Evolutionary conservation across 2,113 vertebrate species (phyloP).

Genomic region (Isurus oxyrinchus): DNA sequence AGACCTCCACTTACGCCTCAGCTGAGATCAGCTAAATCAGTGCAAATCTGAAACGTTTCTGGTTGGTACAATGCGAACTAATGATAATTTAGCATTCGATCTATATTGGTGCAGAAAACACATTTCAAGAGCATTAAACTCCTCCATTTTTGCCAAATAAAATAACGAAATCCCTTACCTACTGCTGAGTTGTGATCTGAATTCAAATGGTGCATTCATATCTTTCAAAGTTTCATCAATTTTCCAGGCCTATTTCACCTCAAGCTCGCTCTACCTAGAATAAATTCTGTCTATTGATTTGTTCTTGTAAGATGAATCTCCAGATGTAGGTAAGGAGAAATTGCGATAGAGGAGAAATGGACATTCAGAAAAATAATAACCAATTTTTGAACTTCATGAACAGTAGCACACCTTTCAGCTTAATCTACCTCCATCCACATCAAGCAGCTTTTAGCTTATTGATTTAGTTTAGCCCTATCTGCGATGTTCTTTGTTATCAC

Average conservation of each 20-base stretch:
- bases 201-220: neutral
- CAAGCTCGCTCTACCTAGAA: neutral
- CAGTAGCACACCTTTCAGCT: neutral
- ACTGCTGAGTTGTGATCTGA: neutral
- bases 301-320: neutral
- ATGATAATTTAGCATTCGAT: neutral
- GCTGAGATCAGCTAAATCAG: too few relatives aligned
- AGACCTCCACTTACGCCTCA: too few relatives aligned
- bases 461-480: neutral
- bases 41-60: too few relatives aligned
- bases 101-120: neutral
- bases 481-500: neutral
- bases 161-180: neutral
- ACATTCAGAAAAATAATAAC: neutral
- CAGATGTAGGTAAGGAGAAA: neutral
- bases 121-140: neutral
- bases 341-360: neutral
- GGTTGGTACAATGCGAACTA: too few relatives aligned
- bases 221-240: neutral
- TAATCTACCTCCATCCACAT: neutral
- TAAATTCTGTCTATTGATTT: neutral
- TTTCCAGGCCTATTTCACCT: neutral
- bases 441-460: neutral
- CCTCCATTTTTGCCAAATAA: neutral
- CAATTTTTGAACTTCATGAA: neutral